Evolutionary conservation across 2,113 vertebrate species (phyloP), one percentile per base, ranked within the genome.

Genomic region (Lanius ludovicianus): DNA sequence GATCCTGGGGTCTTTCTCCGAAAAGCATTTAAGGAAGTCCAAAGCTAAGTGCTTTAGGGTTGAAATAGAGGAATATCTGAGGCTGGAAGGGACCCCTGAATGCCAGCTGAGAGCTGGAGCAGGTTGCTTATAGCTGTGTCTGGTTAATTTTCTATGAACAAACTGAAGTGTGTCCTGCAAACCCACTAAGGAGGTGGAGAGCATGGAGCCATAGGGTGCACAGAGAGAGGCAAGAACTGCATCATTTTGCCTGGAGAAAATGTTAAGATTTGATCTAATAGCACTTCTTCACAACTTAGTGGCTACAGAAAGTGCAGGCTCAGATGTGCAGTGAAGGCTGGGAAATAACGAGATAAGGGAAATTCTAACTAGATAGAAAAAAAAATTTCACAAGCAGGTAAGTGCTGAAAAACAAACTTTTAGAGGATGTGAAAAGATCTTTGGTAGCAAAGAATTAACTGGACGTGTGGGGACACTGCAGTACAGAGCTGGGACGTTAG

Each of bases 381-480:
- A 41, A 59, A 31, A 27, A 3, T 23, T 33, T 67, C 16, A 8
- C 4, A 17, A 25, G 7, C 56, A 52, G 19, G 0, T 31, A 22
- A 84, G n/a, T 79, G 35, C 42, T 63, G 52, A 50, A 18, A 67
- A 64, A 47, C 15, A 21, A 9, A 11, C 46, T 52, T 37, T 21
- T 10, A 52, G 44, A 13, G 47, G 13, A 50, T 90, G 28, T 30
- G 60, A 49, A 53, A 88, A 49, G n/a, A 4, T 42, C 69, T 52
- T 6, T 17, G 35, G 35, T 46, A 21, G 11, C 5, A 9, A 15
- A 30, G 31, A 70, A 23, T 74, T 79, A 42, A 6, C 9, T 50
- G 27, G 56, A 10, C 7, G 2, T 3, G 0, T 17, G 35, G 31
- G 39, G 63, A 35, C 11, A 8, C 1, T 31, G 42, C 2, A 1